Evolutionary conservation across 2,113 vertebrate species (phyloP), one percentile per base, ranked within the genome.

Genomic region (Brachionichthys hirsutus): DNA sequence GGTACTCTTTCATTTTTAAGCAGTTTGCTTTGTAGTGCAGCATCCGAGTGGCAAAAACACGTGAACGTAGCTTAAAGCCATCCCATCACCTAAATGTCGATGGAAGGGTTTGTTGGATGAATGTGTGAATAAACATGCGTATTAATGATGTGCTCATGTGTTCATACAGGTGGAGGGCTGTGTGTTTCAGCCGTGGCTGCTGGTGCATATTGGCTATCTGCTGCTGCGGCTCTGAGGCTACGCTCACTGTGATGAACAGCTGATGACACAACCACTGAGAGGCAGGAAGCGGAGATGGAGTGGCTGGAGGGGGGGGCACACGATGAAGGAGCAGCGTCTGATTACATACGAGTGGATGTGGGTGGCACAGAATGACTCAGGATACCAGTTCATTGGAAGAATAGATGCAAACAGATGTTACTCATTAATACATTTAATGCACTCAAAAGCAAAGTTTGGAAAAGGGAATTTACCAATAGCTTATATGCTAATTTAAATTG

Each of bases 211-310:
- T 16, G 1, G 51, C 61, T 45, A 55, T 46, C 55, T 54, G 66
- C 55, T 60, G 58, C 46, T 68, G 51, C 12, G 51, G 53, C 12
- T 43, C 18, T 15, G 56, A 49, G 56, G 55, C 63, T 52, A 52
- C 34, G 53, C 53, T 58, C 53, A 53, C 47, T 42, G 58, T 69
- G 66, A 69, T 60, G 49, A 75, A 59, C 48, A 63, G 65, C 62
- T 62, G 55, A 53, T 59, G 41, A 58, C 44, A 60, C 54, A 52
- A 51, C 24, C 50, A 41, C 44, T 12, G 41, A 48, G 46, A 56
- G 53, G 35, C 41, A 12, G 18, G 30, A 24, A 17, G 15, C 12
- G 30, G 40, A 12, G 10, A 17, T 1, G n/a, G 35, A 17, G 30
- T 10, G 0, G 14, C 12, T 20, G 22, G 2, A 7, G 12, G 10